Evolutionary conservation across 1,140 invertebrate genomes (phyloP).

Genomic region (Drosophila bocki): DNA sequence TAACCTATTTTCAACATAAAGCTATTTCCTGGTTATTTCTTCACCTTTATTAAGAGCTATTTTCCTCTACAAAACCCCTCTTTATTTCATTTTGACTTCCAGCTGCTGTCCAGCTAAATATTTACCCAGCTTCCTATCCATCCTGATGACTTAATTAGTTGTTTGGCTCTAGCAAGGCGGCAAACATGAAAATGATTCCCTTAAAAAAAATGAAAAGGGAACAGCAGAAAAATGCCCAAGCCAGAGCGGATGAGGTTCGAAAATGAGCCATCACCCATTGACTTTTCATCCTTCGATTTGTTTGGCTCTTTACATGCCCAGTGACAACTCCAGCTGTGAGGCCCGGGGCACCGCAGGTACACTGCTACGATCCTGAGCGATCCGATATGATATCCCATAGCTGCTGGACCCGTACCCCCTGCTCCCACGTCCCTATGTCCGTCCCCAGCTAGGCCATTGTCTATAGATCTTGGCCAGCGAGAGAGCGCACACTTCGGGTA

Average conservation of each 20-base stretch:
- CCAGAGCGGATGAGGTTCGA: slow-evolving; percentile 13
- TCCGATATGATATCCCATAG: slow-evolving; percentile 53
- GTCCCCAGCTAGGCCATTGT: slow-evolving; percentile 69
- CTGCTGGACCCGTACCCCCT: slow-evolving; percentile 5
- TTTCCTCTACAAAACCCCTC: not conserved
- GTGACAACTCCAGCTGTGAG: slow-evolving; percentile 84
- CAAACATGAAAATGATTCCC: slow-evolving; percentile 67
- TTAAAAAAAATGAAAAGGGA: slow-evolving; percentile 9
- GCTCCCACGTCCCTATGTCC: not conserved
- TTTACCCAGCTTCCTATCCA: slow-evolving; percentile 40
- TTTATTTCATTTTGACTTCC: slow-evolving; percentile 15
- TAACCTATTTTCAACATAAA: too few species aligned
- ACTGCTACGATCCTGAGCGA: slow-evolving; percentile 35
- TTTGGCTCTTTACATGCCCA: slow-evolving; percentile 82
- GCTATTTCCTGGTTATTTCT: not conserved
- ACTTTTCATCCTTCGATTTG: slow-evolving; percentile 66
- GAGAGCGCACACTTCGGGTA: slow-evolving; percentile 48
- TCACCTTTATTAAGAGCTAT: not conserved
- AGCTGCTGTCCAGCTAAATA: slow-evolving; percentile 31
- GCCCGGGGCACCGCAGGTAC: slow-evolving; percentile 72
- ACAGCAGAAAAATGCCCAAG: slow-evolving; percentile 16
- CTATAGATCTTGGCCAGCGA: slow-evolving; percentile 43
- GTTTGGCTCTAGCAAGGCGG: slow-evolving; percentile 57
- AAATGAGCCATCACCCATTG: slow-evolving; percentile 70
- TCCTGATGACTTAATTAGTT: slow-evolving; percentile 80